Base-by-base conservation (phyloP, 2,113 vertebrate genomes). In the Melanerpes aurifrons region DNA sequence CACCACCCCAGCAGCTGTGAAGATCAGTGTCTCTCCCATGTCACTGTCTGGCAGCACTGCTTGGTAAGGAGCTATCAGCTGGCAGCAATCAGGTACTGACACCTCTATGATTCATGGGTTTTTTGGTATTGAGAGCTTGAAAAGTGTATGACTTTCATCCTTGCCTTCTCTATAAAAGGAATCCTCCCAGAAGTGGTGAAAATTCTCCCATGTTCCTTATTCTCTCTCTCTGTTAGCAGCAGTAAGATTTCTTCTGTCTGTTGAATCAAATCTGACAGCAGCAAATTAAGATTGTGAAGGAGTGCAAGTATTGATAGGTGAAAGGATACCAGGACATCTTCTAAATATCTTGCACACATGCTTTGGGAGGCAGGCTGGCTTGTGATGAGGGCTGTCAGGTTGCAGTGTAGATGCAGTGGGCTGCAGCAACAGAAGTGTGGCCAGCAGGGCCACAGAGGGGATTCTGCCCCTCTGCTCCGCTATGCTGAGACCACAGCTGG, bases 1-100 rank as follows among this genome's bases (percentile, higher is more conserved):
- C 21, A 8, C 29, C 89, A 62, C 69, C 75, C 85, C 67, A 74
- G 76, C 28, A 70, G 61, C 88, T 95, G 86, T 50, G 86, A 94
- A 93, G 70, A 81, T 77, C 84, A 74, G 57, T 0, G 0, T 7
- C 3, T 78, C 84, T 75, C 87, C 74, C 57, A 45, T 88, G 79
- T 64, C 1, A 1, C 62, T 63, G 50, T 57, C 75, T 86, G 68
- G 76, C 43, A 73, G 15, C 57, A 25, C 29, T 94, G 81, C 63
- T 90, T 88, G 57, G 22, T 91, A 35, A 82, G 68, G 79, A 79
- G 20, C 26, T 68, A 24, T 7, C 79, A 88, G 25, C 64, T 92
- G 82, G 32, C 72, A 68, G n/a, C 54, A 70, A 92, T 37, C 77
- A 66, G 92, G 83, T 68, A 90, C 79, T 62, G 72, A 80, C n/a